A percentile compares a stretch with the other conserved stretches of the same genome.
phyloP scores from a whole-genome alignment of 2,888 invertebrate species.

The Scaptodrosophila latifasciaeformis region DNA sequence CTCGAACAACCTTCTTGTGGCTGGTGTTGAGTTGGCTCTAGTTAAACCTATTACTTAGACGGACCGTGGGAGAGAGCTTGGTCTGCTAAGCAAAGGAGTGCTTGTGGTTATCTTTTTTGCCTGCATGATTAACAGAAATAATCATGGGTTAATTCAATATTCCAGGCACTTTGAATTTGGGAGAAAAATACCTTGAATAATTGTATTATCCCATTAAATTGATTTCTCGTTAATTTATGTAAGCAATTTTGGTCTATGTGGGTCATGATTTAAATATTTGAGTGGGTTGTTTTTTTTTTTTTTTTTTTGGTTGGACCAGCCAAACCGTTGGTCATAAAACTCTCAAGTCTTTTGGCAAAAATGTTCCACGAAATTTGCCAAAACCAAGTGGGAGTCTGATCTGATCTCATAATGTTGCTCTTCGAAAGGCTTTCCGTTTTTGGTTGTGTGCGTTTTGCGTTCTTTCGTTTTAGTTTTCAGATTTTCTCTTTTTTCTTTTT shows the following conservation, averaged over 20 bases:
- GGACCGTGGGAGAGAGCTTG: constrained; percentile 58
- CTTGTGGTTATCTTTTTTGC: constrained; percentile 6
- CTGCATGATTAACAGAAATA: too few relatives aligned
- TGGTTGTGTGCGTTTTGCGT: constrained; percentile 56
- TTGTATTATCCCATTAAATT: neutral
- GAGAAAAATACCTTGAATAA: constrained; percentile 37
- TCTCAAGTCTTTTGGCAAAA: constrained; percentile 33
- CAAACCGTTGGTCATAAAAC: too few relatives aligned
- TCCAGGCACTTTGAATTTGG: constrained; percentile 40
- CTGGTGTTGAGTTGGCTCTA: constrained; percentile 20
- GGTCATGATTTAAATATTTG: constrained; percentile 53
- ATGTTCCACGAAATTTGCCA: constrained; percentile 69
- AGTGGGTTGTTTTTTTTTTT: neutral
- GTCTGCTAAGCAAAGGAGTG: neutral
- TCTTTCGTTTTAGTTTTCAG: constrained; percentile 30
- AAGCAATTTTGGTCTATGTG: constrained; percentile 58
- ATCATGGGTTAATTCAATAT: constrained; percentile 8
- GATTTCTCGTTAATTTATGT: too few relatives aligned
- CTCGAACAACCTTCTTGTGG: constrained; percentile 49
- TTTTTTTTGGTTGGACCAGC: constrained; percentile 2
- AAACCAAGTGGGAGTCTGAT: neutral
- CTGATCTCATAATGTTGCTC: constrained; percentile 1
- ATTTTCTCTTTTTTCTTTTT: constrained; percentile 40
- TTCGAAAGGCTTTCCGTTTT: constrained; percentile 1
- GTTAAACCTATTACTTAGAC: too few relatives aligned